phyloP scores from a whole-genome alignment of 2,888 invertebrate genomes.

The Periphyllus acericola region DNA sequence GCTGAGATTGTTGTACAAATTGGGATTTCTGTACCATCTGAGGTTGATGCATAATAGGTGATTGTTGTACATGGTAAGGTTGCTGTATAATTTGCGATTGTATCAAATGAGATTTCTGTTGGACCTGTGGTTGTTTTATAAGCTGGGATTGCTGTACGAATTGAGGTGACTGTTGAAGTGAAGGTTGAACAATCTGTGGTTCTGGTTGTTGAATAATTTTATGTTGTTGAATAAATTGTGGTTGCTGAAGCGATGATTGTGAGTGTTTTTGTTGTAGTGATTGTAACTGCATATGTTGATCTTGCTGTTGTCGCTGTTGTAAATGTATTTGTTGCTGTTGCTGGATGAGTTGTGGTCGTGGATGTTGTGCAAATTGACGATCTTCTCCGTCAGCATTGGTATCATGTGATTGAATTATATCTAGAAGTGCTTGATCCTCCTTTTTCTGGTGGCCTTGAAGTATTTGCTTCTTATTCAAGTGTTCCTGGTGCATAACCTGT shows the following conservation, averaged over 20 bases:
- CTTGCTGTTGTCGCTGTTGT: conserved; percentile 20
- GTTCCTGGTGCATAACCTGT: background rate
- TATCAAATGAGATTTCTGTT: background rate
- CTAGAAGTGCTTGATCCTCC: conserved; percentile 16
- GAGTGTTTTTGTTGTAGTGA: background rate
- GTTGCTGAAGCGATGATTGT: background rate
- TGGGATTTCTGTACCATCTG: background rate
- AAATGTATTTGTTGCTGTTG: conserved; percentile 23
- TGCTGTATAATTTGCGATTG: conserved; percentile 2
- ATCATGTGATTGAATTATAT: conserved; percentile 8
- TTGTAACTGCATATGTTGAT: conserved; percentile 11
- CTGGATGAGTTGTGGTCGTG: conserved; percentile 1
- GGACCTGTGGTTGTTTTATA: background rate
- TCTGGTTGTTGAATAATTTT: conserved; percentile 11
- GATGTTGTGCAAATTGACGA: background rate
- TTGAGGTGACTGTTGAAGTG: background rate
- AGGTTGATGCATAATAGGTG: background rate
- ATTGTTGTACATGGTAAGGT: background rate
- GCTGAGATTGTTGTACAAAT: background rate
- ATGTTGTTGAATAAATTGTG: background rate
- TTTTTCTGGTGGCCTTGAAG: conserved; percentile 17
- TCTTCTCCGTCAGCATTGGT: conserved; percentile 4
- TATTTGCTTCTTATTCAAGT: conserved; percentile 3
- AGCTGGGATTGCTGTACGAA: background rate
- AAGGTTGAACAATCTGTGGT: background rate